phyloP scores from a whole-genome alignment of 1,140 invertebrate species.

The Contarinia nasturtii region DNA sequence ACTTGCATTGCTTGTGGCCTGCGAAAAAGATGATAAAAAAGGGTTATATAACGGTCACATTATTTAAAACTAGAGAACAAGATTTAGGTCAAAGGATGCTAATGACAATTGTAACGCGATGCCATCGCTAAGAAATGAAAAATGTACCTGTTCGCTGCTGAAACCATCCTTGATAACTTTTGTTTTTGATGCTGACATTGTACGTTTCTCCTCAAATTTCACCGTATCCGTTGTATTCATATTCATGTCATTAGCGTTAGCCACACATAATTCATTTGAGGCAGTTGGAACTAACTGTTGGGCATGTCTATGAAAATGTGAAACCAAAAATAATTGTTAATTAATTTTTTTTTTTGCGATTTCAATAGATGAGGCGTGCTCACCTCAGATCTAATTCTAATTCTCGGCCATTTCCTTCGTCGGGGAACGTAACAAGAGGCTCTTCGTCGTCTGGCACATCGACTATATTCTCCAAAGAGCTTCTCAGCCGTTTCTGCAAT shows the following conservation, averaged over 20 bases:
- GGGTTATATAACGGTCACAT: too few relatives aligned
- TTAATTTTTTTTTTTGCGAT: too few relatives aligned
- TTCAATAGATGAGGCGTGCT: too few relatives aligned
- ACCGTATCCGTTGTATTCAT: slow-evolving; percentile 36
- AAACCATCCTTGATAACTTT: slow-evolving; percentile 65
- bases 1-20: slow-evolving; percentile 44
- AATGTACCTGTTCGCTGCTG: slow-evolving; percentile 53
- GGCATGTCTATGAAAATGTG: too few relatives aligned
- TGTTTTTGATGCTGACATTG: slow-evolving; percentile 57
- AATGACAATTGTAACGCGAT: background rate
- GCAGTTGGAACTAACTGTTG: background rate
- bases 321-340: too few relatives aligned
- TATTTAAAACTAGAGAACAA: too few relatives aligned
- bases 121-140: background rate
- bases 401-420: slow-evolving; percentile 41
- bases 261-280: background rate
- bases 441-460: slow-evolving; percentile 30
- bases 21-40: background rate
- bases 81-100: too few relatives aligned
- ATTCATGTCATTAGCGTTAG: slow-evolving; percentile 11
- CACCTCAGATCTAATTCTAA: slow-evolving; percentile 15
- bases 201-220: slow-evolving; percentile 59
- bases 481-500: slow-evolving; percentile 27
- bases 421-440: slow-evolving; percentile 58
- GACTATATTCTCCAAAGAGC: slow-evolving; percentile 43